These are phyloP conservation scores for Anas capensis DNA, from an alignment of 2,797 vertebrate genomes.

Conservation along the genomic window DNA sequence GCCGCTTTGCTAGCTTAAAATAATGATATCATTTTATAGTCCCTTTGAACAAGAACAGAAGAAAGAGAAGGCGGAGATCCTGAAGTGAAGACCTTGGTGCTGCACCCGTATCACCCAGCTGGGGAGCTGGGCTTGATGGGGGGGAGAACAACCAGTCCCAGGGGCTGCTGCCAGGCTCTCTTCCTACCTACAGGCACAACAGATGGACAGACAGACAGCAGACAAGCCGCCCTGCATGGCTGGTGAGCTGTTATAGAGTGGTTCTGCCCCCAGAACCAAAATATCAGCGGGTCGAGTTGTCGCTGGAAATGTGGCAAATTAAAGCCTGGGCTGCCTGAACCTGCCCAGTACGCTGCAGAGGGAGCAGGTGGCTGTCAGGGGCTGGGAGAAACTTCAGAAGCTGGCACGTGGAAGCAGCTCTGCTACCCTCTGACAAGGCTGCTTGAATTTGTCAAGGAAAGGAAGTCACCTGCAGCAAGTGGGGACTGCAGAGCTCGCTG, in stretches of 20 bases:
- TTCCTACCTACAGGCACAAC: not conserved
- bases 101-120: not conserved
- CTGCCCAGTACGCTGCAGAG: not conserved
- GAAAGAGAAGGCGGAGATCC: not conserved
- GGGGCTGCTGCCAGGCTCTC: accelerated
- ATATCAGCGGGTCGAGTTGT: not conserved
- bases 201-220: not conserved
- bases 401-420: not conserved
- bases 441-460: not conserved
- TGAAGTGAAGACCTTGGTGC: not conserved
- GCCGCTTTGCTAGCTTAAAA: not conserved
- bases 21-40: accelerated
- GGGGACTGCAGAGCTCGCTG: not conserved
- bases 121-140: not conserved
- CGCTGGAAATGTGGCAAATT: not conserved
- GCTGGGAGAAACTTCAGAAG: not conserved
- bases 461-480: not conserved
- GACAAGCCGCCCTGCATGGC: not conserved
- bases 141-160: not conserved
- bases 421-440: not conserved
- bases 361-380: not conserved
- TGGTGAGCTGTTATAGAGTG: not conserved
- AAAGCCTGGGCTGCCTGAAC: not conserved
- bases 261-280: not conserved
- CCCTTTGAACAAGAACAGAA: not conserved